Evolutionary conservation across 2,113 vertebrate genomes (phyloP).

Genomic region (Nestor notabilis): DNA sequence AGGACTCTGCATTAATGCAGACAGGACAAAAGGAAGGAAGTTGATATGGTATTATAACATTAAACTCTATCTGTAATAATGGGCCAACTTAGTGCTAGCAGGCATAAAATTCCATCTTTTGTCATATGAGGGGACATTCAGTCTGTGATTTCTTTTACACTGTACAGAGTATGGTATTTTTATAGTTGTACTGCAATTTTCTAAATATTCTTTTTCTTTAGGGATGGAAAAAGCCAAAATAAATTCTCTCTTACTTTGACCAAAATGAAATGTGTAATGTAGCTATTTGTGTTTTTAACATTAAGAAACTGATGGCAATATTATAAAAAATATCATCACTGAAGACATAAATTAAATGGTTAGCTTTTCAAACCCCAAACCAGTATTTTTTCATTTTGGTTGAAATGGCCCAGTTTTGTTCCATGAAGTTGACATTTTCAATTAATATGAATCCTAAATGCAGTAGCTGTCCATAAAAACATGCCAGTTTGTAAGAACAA

Average conservation of each 20-base stretch:
- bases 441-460: background rate
- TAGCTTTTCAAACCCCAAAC: background rate
- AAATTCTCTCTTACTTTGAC: background rate
- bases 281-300: background rate
- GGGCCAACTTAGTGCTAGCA: background rate
- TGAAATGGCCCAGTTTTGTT: background rate
- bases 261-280: background rate
- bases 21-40: conserved; percentile 20
- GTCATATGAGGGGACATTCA: background rate
- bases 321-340: background rate
- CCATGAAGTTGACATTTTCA: background rate
- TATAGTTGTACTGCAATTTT: background rate
- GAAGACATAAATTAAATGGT: background rate
- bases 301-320: background rate
- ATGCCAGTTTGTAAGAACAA: background rate
- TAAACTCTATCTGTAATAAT: background rate
- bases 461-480: background rate
- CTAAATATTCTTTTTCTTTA: background rate
- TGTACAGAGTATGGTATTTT: background rate
- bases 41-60: background rate
- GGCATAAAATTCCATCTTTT: background rate
- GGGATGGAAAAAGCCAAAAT: rapidly evolving
- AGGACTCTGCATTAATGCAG: conserved; percentile 26
- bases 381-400: background rate
- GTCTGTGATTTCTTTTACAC: background rate